Evolutionary conservation across 2,888 invertebrate species (phyloP), one percentile per base, ranked within the genome.

Genomic region (Pammene fasciana): DNA sequence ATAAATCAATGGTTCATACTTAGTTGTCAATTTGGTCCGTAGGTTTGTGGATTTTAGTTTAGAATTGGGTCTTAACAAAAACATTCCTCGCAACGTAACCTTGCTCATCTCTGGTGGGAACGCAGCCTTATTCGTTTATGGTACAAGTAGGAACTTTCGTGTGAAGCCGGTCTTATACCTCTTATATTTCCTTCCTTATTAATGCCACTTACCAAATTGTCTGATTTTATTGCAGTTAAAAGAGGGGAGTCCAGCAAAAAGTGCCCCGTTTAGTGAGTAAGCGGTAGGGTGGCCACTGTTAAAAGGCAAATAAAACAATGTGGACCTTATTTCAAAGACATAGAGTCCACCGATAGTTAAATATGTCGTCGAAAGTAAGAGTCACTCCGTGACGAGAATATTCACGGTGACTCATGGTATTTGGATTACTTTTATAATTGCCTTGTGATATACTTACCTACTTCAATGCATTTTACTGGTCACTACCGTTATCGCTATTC

Each of bases 131-230:
- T 26, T 26, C 26, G 26, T 26, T 26, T 4, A 26, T 26, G 26
- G 26, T 26, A 26, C 1, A 26, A 26, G 26, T 6, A 48, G 8
- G n/a, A n/a, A n/a, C 16, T 48, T 9, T 48, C 3, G 16, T 10
- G 16, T 48, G 0, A 16, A 16, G 13, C 48, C 48, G 16, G 16
- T 16, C 48, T 48, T 48, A 48, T 14, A 14, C 16, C 5, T 8
- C n/a, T n/a, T 38, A 57, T 13, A 57, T n/a, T 41, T 43, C 43
- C 43, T 18, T 14, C 18, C 43, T 57, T 13, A 43, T 57, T 57
- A 57, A 26, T 43, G 41, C 57, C 57, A 57, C 57, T 57, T 43
- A 57, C 43, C 43, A 18, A 57, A 43, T 57, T 57, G 57, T 18
- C 43, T 13, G 57, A 11, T 57, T 18, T 43, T 43, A 26, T 8